A percentile compares a stretch with the other conserved stretches of the same genome.
phyloP scores from a whole-genome alignment of 2,113 vertebrate species.

The Echinops telfairi region DNA sequence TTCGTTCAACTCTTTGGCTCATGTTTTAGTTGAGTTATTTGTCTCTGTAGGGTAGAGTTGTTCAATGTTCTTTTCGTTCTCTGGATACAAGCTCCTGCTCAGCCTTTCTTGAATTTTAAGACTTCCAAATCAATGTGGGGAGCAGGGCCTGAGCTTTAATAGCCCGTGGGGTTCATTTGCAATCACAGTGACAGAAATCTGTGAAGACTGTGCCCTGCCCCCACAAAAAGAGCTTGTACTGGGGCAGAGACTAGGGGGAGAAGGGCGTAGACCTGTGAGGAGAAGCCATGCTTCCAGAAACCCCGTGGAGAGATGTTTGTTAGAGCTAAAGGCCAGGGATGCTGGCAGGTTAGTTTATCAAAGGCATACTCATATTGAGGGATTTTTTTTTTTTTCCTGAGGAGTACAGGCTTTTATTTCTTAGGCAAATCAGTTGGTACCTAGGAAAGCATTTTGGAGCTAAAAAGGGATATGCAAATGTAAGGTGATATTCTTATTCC shows the following conservation, averaged over 20 bases:
- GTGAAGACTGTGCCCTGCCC: background rate
- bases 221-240: accelerated
- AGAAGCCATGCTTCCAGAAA: background rate
- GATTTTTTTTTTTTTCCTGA: background rate
- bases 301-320: background rate
- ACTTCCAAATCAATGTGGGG: background rate
- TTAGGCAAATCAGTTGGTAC: conserved; percentile 33
- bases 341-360: background rate
- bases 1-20: conserved; percentile 8
- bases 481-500: conserved; percentile 61
- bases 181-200: conserved; percentile 10
- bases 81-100: background rate
- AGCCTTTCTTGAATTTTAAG: background rate
- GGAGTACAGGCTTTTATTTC: conserved; percentile 62
- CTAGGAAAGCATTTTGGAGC: conserved; percentile 49
- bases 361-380: background rate
- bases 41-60: conserved; percentile 32
- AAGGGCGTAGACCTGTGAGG: background rate
- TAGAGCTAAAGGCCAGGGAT: background rate
- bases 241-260: background rate
- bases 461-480: conserved; percentile 70
- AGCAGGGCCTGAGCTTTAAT: background rate
- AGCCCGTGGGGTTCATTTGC: background rate
- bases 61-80: conserved; percentile 16
- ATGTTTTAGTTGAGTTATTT: conserved; percentile 5